Conservation (phyloP, 2,888 invertebrate genomes). For the Andrena hattorfiana region DNA sequence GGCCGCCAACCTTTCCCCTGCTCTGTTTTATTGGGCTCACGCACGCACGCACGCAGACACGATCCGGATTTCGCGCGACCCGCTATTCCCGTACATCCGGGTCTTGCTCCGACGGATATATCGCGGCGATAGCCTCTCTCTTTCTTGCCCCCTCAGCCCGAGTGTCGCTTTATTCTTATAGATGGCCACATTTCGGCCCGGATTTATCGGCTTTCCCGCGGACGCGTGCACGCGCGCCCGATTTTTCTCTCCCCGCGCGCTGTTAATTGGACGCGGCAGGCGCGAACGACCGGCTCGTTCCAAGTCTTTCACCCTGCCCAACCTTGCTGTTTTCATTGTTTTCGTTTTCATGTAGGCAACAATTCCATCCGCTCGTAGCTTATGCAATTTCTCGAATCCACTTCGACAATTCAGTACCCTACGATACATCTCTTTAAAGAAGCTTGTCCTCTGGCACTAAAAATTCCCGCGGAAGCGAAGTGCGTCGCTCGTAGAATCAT, state of each 20-base stretch:
- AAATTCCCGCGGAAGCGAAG: slow-evolving; percentile 21
- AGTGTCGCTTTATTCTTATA: slow-evolving; percentile 33
- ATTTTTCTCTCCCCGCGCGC: slow-evolving; percentile 11
- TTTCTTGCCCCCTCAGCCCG: neutral
- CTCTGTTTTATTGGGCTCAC: slow-evolving; percentile 64
- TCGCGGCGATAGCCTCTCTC: slow-evolving; percentile 23
- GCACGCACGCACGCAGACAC: slow-evolving; percentile 58
- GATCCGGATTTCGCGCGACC: slow-evolving; percentile 72
- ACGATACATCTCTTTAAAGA: too few relatives aligned
- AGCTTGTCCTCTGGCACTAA: neutral
- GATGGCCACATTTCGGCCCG: slow-evolving; percentile 28
- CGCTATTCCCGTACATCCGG: slow-evolving; percentile 80
- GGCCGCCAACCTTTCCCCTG: slow-evolving; percentile 60
- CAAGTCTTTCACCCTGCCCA: slow-evolving; percentile 8
- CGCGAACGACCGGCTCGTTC: slow-evolving; percentile 8
- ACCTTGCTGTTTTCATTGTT: too few relatives aligned
- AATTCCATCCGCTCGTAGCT: too few relatives aligned
- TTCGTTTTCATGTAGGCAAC: too few relatives aligned
- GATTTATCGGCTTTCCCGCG: slow-evolving; percentile 37
- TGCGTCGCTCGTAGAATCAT: slow-evolving; percentile 36
- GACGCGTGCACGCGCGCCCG: slow-evolving; percentile 12
- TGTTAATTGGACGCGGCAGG: slow-evolving; percentile 38
- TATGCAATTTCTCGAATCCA: too few relatives aligned
- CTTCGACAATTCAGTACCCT: too few relatives aligned
- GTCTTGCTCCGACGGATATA: slow-evolving; percentile 69